Evolutionary conservation across 1,140 invertebrate genomes (phyloP).

Genomic region (Pseudomyrmex concolor): DNA sequence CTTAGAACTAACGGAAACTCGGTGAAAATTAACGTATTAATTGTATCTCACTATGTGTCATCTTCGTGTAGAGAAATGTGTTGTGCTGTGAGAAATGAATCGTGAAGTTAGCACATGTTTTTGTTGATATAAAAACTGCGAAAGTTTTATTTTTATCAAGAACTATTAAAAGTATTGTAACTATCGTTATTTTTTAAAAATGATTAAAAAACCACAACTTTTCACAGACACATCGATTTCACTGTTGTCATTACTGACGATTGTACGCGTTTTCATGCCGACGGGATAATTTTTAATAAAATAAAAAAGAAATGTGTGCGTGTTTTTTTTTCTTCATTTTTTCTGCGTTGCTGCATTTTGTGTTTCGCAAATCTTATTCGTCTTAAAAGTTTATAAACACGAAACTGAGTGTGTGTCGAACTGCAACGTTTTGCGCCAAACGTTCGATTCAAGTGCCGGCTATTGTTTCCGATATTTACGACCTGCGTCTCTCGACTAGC

Average conservation of each 20-base stretch:
- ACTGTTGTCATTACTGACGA: constrained; percentile 13
- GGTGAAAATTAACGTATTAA: too few species aligned
- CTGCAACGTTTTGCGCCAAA: constrained; percentile 3
- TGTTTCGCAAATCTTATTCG: background rate
- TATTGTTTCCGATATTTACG: constrained; percentile 52
- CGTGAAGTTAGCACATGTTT: too few species aligned
- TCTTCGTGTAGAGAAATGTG: too few species aligned
- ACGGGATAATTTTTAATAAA: background rate
- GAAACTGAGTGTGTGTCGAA: background rate
- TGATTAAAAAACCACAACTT: too few species aligned
- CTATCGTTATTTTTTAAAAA: too few species aligned
- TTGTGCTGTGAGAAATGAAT: too few species aligned
- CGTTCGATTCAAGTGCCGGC: constrained; percentile 7
- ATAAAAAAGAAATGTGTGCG: background rate
- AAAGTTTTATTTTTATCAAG: too few species aligned
- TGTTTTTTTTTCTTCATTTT: too few species aligned
- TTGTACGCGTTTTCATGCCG: background rate
- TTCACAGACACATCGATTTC: constrained; percentile 5
- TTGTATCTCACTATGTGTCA: too few species aligned
- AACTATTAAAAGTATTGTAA: too few species aligned
- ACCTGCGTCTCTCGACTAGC: background rate
- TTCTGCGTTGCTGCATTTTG: background rate
- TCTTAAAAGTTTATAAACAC: background rate
- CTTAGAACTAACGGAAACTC: too few species aligned
- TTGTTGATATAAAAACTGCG: too few species aligned